Base-by-base conservation (phyloP, 2,888 invertebrate genomes). In the Eueremaeus valkanovi region DNA sequence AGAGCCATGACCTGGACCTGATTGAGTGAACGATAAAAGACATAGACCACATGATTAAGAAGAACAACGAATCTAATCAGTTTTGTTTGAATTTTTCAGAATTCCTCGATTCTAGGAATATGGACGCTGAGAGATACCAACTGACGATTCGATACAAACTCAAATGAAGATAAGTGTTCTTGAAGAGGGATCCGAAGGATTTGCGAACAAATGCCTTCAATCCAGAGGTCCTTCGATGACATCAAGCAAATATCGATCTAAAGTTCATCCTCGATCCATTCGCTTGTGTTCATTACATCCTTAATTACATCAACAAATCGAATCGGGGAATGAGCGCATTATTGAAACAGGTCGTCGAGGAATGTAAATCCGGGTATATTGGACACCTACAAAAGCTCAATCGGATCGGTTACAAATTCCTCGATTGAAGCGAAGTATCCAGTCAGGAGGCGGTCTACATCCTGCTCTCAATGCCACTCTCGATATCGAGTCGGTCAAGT, bases 401-500 rank as follows among this genome's bases (percentile, higher is more conserved):
- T 36, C 16, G 24, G 1, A 74, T 81, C 51, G 80, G 78, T 40
- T 80, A 80, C 61, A 77, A 76, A 45, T 81, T 81, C 72, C 70
- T 81, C 0, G 80, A 81, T 76, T 51, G 75, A 24, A 78, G 78
- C 0, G 80, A 81, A 76, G 76, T 81, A 9, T 77, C 78, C 72
- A 81, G 81, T 9, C 81, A 81, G 72, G 81, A 81, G 74, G 80
- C 80, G 58, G 79, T 74, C 1, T 80, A 79, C 76, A 75, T 79
- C 2, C 49, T 79, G 13, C 75, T 81, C 18, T 76, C 77, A 36
- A 70, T 81, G 72, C 79, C 80, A 27, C 76, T 81, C 75, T 79
- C 75, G 55, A 70, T 68, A 40, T 63, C 77, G 3, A 78, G 79
- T 13, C 73, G 79, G 61, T 66, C 77, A 27, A 45, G 72, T 8